A percentile compares a stretch with the other conserved stretches of the same genome.
Evolutionary conservation across 1,140 invertebrate species (phyloP).

Genomic region (Carposina sasakii): DNA sequence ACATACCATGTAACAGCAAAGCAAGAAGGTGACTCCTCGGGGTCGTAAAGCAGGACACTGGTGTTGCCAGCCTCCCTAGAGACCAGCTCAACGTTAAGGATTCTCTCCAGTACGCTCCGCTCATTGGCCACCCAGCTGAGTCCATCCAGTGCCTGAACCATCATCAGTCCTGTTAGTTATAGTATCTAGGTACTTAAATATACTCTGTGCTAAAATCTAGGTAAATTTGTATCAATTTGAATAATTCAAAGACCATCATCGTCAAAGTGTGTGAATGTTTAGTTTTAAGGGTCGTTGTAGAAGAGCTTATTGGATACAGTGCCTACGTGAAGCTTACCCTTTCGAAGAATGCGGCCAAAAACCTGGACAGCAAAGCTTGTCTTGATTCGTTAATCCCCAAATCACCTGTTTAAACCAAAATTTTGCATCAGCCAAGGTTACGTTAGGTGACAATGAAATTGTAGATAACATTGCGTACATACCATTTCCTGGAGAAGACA

Average conservation of each 20-base stretch:
- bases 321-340: slow-evolving; percentile 49
- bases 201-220: too few relatives aligned
- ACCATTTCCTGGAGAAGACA: slow-evolving; percentile 30
- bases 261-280: too few relatives aligned
- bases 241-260: too few relatives aligned
- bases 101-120: slow-evolving; percentile 40
- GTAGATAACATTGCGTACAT: too few relatives aligned
- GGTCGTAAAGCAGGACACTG: slow-evolving; percentile 49
- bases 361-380: slow-evolving; percentile 37
- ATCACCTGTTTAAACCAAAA: slow-evolving; percentile 21
- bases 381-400: slow-evolving; percentile 29
- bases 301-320: too few relatives aligned
- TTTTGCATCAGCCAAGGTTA: too few relatives aligned
- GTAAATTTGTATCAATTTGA: too few relatives aligned
- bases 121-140: slow-evolving; percentile 60
- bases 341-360: slow-evolving; percentile 60
- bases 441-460: too few relatives aligned
- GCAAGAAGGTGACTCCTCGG: slow-evolving; percentile 42
- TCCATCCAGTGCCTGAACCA: slow-evolving; percentile 52
- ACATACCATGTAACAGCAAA: slow-evolving; percentile 52
- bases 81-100: slow-evolving; percentile 46
- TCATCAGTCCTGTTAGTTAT: too few relatives aligned
- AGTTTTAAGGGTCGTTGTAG: too few relatives aligned
- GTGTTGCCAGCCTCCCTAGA: slow-evolving; percentile 49
- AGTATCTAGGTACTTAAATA: too few relatives aligned